Evolutionary conservation across 37 sponge, comb jelly and placozoan genomes (phyloP), one percentile per base, ranked within the genome.

Genomic region (Beroe forskalii): DNA sequence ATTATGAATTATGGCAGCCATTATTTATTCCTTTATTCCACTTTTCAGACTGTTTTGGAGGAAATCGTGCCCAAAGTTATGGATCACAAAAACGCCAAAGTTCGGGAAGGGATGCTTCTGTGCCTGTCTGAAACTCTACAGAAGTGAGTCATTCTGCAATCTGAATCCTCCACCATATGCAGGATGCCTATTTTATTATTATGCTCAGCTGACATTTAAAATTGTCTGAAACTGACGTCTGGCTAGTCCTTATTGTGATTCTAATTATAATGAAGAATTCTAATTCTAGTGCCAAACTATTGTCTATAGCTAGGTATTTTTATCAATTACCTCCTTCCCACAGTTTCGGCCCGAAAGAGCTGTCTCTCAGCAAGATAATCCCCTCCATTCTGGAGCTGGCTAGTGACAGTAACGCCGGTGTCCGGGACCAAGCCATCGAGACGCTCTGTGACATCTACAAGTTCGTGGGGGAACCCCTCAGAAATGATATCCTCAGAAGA

Each of bases 71-170:
- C 75, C 6, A 3, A 20, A 1, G 75, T 72, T 32, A 72, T 72
- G 75, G 40, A 37, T 35, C 75, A 72, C 20, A 72, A 72, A 39
- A 72, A 72, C 30, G 75, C 75, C 35, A 72, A 72, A 72, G 75
- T 72, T 37, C 35, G 75, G 39, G 75, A 72, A 20, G 75, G 75
- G 35, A 33, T 72, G 40, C 30, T 72, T 17, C 75, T 72, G 39
- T 72, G 75, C 75, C 23, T 72, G 12, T 38, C 40, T 33, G 75
- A 72, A 39, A 72, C 75, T 33, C 75, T 72, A 8, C 39, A 22
- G 35, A 72, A 72, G 75, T 72, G 35, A 30, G 30, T 8, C 28
- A n/a, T n/a, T n/a, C n/a, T n/a, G n/a, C 17, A n/a, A n/a, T n/a
- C n/a, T n/a, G n/a, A n/a, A n/a, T n/a, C n/a, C n/a, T n/a, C n/a